Evolutionary conservation across 2,797 vertebrate species (phyloP).

Genomic region (Leucoraja ocellata): DNA sequence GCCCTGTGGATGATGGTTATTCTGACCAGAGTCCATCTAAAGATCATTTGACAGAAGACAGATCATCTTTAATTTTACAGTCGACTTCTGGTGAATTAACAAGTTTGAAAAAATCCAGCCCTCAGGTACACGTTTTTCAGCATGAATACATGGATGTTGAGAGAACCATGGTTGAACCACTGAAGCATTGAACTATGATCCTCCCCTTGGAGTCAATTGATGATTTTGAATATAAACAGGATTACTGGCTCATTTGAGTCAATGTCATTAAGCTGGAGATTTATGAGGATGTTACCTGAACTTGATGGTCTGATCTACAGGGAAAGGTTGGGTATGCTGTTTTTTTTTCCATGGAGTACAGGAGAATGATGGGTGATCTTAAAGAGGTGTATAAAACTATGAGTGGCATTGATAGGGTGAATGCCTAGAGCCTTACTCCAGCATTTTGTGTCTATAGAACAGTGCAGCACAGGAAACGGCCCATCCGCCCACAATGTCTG

Average conservation of each 20-base stretch:
- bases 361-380: too few relatives aligned
- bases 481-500: too few relatives aligned
- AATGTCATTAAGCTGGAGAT: too few relatives aligned
- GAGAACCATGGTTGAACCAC: background rate
- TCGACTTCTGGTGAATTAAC: slow-evolving; percentile 44
- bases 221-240: background rate
- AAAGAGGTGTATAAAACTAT: too few relatives aligned
- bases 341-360: too few relatives aligned
- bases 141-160: background rate
- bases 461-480: too few relatives aligned
- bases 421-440: too few relatives aligned
- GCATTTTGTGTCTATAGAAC: too few relatives aligned
- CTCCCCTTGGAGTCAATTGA: background rate
- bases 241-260: background rate
- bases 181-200: background rate
- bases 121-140: background rate
- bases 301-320: too few relatives aligned
- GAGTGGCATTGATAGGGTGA: too few relatives aligned
- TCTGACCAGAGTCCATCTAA: slow-evolving; percentile 40
- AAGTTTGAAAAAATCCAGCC: background rate
- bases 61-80: slow-evolving; percentile 50
- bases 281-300: too few relatives aligned
- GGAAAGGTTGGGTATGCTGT: too few relatives aligned
- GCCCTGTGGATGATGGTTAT: slow-evolving; percentile 47
- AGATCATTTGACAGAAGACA: slow-evolving; percentile 44